Base-by-base conservation (phyloP, 2,888 invertebrate genomes). In the Conistra vaccinii region DNA sequence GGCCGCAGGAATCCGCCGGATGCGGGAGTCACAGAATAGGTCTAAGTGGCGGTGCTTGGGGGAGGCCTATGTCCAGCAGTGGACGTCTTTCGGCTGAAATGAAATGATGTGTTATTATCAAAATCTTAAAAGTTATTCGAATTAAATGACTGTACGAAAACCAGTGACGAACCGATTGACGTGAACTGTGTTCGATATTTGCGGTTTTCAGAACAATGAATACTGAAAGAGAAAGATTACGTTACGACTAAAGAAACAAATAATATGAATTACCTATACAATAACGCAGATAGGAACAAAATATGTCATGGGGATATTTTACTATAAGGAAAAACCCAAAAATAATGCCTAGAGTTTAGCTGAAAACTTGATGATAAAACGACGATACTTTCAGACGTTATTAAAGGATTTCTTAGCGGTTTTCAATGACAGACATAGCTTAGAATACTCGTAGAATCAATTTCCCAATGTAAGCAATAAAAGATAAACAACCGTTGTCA, bases 401-500 rank as follows among this genome's bases (percentile, higher is more conserved):
- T 4, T 39, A 12, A 39, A 63, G 20, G 20, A 26, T 42, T 42
- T 26, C 12, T 63, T 10, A 26, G 26, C 2, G 20, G 3, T 63
- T 29, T 29, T 17, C 17, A 57, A 29, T 57, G 17, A 29, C 57
- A 48, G n/a, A 32, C 14, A 23, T 26, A 10, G 26, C 42, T 23
- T 7, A 10, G 7, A 48, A 23, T 39, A 53, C 26, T 78, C 48
- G 23, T 55, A 14, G 2, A 51, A 73, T 79, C 3, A 48, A 57
- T 29, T 39, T 66, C 42, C 57, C 3, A 12, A 55, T n/a, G 23
- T 60, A n/a, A 39, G 67, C 7, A 60, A 42, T 55, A 55, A 39
- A 55, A 23, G 23, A 32, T 63, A 20, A 72, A 20, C 10, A 76
- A 39, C 26, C 0, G 35, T n/a, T 58, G 32, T 60, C 63, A 53